Evolutionary conservation across 2,888 invertebrate genomes (phyloP).

Genomic region (Allygus modestus): DNA sequence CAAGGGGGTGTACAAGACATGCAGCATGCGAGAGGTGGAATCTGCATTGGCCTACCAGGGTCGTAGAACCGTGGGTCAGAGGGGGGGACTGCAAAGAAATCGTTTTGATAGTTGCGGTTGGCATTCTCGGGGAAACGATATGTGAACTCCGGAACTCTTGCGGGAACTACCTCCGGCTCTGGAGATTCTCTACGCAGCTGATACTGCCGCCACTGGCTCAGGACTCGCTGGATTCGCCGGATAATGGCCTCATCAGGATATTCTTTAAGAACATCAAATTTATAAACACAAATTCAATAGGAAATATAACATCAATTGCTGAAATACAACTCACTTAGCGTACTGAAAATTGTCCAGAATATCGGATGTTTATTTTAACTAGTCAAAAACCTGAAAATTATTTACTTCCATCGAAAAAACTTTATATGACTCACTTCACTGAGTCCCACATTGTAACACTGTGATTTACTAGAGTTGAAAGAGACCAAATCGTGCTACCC

Average conservation of each 20-base stretch:
- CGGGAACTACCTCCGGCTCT: slow-evolving; percentile 10
- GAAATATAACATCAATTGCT: no score
- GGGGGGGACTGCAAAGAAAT: slow-evolving; percentile 73
- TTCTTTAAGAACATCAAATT: no score
- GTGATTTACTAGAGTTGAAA: no score
- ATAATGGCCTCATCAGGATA: slow-evolving; percentile 1
- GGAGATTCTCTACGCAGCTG: slow-evolving; percentile 1
- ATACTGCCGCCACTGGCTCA: slow-evolving; percentile 29
- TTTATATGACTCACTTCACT: no score
- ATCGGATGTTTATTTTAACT: no score
- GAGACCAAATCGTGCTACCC: no score
- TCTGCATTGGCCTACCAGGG: background rate
- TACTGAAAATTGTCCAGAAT: no score
- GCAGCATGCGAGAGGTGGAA: background rate
- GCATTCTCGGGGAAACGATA: slow-evolving; percentile 48
- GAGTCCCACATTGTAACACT: no score
- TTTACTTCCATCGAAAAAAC: no score
- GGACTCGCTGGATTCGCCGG: slow-evolving; percentile 17
- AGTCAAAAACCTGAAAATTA: no score
- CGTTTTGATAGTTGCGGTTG: slow-evolving; percentile 68
- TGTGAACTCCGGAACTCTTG: slow-evolving; percentile 43
- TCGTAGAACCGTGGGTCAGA: slow-evolving; percentile 74
- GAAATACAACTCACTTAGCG: no score
- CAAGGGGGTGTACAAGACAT: background rate
- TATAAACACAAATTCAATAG: no score